phyloP scores from a whole-genome alignment of 2,113 vertebrate genomes.

The Willisornis vidua region DNA sequence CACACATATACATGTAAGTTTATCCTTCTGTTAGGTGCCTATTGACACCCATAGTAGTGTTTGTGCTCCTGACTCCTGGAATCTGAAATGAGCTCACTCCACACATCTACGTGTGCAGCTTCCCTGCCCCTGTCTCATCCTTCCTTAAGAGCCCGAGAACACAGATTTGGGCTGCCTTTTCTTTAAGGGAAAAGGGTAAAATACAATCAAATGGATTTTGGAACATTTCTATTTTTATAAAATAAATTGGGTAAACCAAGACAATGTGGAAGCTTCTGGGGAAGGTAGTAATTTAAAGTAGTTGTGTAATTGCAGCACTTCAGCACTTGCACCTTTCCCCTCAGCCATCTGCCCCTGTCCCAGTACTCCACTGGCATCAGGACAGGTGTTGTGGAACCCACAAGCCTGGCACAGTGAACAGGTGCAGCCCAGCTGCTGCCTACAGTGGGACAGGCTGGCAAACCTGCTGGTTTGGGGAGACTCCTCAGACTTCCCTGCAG shows the following conservation, averaged over 20 bases:
- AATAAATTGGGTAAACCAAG: background rate
- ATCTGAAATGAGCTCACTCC: background rate
- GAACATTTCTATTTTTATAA: background rate
- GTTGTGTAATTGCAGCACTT: too few species aligned
- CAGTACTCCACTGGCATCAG: too few species aligned
- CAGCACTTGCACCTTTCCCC: too few species aligned
- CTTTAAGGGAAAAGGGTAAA: background rate
- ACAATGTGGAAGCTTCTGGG: background rate
- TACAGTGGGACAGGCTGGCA: too few species aligned
- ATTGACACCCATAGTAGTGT: background rate
- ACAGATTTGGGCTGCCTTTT: background rate
- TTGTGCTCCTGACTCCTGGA: background rate
- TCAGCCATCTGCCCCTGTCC: too few species aligned
- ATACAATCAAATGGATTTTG: background rate
- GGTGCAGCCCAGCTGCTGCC: too few species aligned
- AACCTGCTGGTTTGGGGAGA: too few species aligned
- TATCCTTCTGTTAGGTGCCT: background rate
- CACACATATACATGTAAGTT: too few species aligned
- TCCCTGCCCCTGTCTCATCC: accelerated
- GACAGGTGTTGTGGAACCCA: too few species aligned
- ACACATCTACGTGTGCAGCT: background rate
- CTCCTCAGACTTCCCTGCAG: too few species aligned
- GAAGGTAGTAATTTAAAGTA: too few species aligned
- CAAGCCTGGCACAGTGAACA: too few species aligned
- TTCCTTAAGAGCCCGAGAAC: background rate